Evolutionary conservation across 2,888 invertebrate species (phyloP), one percentile per base, ranked within the genome.

Genomic region (Pinctada fucata): DNA sequence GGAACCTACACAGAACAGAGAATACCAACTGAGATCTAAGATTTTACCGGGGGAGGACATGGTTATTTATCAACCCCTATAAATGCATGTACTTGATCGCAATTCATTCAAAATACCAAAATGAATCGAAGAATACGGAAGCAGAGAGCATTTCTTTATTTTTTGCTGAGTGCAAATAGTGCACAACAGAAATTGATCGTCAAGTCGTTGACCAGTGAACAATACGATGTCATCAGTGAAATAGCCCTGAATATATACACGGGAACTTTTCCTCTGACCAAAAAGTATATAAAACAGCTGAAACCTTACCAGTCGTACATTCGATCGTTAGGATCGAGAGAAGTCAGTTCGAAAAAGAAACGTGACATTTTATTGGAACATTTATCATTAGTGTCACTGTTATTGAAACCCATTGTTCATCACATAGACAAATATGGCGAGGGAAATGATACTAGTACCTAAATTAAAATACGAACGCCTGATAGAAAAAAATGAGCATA

Each of bases 1-100:
- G 71, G 47, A 83, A n/a, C 48, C 79, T 65, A 47, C 82, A 8
- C 70, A 83, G 45, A 10, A 79, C 83, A 89, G 77, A 75, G 85
- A 88, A 16, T 72, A 64, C 31, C 76, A 65, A 75, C 82, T 87
- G 16, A 84, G 82, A 63, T 79, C 80, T 13, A 78, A 82, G 3
- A 72, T 80, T 5, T n/a, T 67, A 47, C 80, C 69, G 45, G 69
- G 69, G 13, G 69, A 69, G 69, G 49, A 69, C 69, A 69, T 69
- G 69, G 50, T 69, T 49, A 79, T 64, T 83, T 75, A 0, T 63
- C 64, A 5, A 49, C 69, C 69, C 69, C 50, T 69, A 69, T 69
- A 72, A 72, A 31, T 31, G 31, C 31, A 31, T 31, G 31, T 31
- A 31, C 31, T n/a, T 13, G 6, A 64, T n/a, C 13, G 64, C 64